Base-by-base conservation (phyloP, 1,140 invertebrate species). In the Aphelinus certus region DNA sequence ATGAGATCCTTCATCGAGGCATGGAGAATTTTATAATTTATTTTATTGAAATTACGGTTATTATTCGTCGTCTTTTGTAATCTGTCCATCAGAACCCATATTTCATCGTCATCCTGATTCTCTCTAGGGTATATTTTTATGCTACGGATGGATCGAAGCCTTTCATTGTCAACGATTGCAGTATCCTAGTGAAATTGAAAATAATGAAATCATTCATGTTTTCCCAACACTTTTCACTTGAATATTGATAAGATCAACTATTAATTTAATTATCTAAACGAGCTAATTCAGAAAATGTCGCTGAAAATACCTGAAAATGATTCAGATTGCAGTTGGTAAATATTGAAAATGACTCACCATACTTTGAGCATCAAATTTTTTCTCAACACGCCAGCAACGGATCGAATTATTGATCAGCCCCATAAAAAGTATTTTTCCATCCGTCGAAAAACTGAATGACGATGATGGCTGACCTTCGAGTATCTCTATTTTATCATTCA, bases 11-110 rank as follows among this genome's bases (percentile, higher is more conserved):
- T 43, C n/a, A 66, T 43, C 9, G 64, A 66, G 10, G 5, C 51
- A 43, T 55, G 51, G 26, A 66, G 26, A 7, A 66, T 66, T 6
- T 49, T 51, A 49, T 53, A 66, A 43, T 66, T 66, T 26, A 66
- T 55, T 66, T 66, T 49, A 55, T 66, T 49, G 53, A 66, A 43
- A 42, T 49, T 53, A 10, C 51, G 64, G n/a, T 47, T 42, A 53
- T 49, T 43, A 66, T 55, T 66, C n/a, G 42, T 66, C 26, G 53
- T 53, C 53, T 66, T 66, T 9, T 66, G 64, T n/a, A 66, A 66
- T 49, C 64, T 3, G 51, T 9, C 53, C 42, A 26, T 53, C 7
- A 66, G 51, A 53, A 47, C n/a, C 51, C 48, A 66, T 55, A 66
- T 46, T 53, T 66, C 48, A 53, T 66, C 64, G 26, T 66, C 49